Evolutionary conservation across 2,888 invertebrate genomes (phyloP).

Genomic region (Epirrita christyi): DNA sequence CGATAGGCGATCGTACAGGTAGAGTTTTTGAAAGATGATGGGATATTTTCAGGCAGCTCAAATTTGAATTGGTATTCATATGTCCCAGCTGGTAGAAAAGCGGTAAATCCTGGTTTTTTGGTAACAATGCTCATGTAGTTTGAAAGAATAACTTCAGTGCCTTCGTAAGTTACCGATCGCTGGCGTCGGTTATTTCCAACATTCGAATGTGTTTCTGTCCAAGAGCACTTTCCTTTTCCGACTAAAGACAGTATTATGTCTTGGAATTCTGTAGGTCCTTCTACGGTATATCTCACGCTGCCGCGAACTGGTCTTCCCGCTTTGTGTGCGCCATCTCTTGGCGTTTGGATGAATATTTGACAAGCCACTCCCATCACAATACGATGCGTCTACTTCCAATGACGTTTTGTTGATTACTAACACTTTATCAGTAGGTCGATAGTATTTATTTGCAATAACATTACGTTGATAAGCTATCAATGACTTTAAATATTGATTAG

Average conservation of each 20-base stretch:
- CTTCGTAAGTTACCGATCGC: slow-evolving; percentile 30
- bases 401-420: too few relatives aligned
- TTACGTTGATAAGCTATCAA: too few relatives aligned
- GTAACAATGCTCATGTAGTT: slow-evolving; percentile 29
- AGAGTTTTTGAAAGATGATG: slow-evolving; percentile 39
- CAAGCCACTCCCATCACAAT: too few relatives aligned
- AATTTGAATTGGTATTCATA: slow-evolving; percentile 40
- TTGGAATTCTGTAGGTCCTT: slow-evolving; percentile 38
- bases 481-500: too few relatives aligned
- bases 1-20: slow-evolving; percentile 37
- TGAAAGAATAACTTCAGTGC: slow-evolving; percentile 39
- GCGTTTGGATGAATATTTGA: too few relatives aligned
- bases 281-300: slow-evolving; percentile 33
- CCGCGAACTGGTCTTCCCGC: too few relatives aligned
- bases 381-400: too few relatives aligned
- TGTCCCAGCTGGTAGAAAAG: slow-evolving; percentile 21
- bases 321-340: too few relatives aligned
- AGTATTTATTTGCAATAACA: too few relatives aligned
- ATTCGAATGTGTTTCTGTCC: slow-evolving; percentile 21
- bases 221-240: slow-evolving; percentile 42
- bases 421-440: too few relatives aligned
- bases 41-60: slow-evolving; percentile 40
- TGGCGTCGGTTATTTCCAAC: background rate
- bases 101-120: slow-evolving; percentile 12
- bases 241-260: slow-evolving; percentile 40